Evolutionary conservation across 1,140 invertebrate species (phyloP), one percentile per base, ranked within the genome.

Genomic region (Coelopa frigida): DNA sequence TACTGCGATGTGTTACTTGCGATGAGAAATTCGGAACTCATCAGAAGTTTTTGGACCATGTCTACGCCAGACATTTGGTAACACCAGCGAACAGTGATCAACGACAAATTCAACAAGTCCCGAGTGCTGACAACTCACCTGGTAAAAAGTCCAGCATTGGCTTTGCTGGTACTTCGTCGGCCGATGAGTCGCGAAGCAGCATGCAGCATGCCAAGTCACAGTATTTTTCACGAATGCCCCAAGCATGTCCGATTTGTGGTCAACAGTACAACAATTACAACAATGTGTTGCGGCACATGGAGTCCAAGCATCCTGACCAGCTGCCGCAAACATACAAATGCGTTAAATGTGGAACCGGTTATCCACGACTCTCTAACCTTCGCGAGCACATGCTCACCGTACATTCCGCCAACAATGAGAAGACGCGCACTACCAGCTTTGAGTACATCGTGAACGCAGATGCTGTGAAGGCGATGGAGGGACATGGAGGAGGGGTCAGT

Each of bases 251-350:
- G 3, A 69, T 70, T 23, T 70, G 67, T 44, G 60, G 62, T 0
- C 64, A 69, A 36, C 63, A 68, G 40, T 70, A 70, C 41, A 70
- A 70, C 29, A 70, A 70, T 46, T 70, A 70, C 36, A 69, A 70
- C 44, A 70, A 70, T 40, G 67, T 70, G 23, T 46, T 70, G 39
- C 55, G 67, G 0, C 67, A 70, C 41, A 70, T 70, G 67, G 67
- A 70, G 38, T 67, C 66, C 5, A 70, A 70, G 53, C 67, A 70
- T 57, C 67, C 67, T 0, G 66, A 70, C 36, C 68, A 70, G 43
- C 44, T 70, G 32, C 67, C 67, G 6, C 58, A 63, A 26, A 69
- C 63, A 1, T 70, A 70, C 48, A 66, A 67, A 31, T 70, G 67
- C 42, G 60, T 65, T 17, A 53, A 58, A 4, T 70, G 67, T 33